These are phyloP conservation scores for Raja brachyura DNA, from an alignment of 2,113 vertebrate species.

Conservation along the genomic window DNA sequence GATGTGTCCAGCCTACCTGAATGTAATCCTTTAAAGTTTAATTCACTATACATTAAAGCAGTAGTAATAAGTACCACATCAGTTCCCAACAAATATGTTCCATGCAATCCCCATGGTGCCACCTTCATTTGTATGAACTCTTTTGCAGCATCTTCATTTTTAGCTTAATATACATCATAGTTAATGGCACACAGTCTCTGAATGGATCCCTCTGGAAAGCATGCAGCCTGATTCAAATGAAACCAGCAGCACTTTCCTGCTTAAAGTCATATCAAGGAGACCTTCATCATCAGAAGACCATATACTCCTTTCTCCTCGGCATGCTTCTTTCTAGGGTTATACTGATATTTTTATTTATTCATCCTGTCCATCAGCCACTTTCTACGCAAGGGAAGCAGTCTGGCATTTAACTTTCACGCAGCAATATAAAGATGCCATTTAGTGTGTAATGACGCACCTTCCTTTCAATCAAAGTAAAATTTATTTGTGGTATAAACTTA, in stretches of 20 bases:
- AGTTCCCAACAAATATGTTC: conserved; percentile 82
- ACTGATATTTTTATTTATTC: not conserved
- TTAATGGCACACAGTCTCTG: not conserved
- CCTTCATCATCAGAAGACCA: not conserved
- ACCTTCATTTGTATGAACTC: conserved; percentile 99
- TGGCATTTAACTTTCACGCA: not conserved
- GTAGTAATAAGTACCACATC: conserved; percentile 96
- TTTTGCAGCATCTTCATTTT: conserved; percentile 72
- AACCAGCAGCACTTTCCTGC: not conserved
- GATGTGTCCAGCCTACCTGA: conserved; percentile 90
- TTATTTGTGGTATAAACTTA: not conserved
- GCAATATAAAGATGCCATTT: not conserved
- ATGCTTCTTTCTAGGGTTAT: not conserved
- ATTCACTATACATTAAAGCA: conserved; percentile 97
- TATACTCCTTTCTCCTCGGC: not conserved
- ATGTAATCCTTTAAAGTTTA: conserved; percentile 96
- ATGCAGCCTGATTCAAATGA: not conserved
- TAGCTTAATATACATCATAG: conserved; percentile 1
- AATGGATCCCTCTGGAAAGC: not conserved
- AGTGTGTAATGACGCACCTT: not conserved
- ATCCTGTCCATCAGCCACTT: not conserved
- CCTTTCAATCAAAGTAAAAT: not conserved
- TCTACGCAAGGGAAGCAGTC: too few relatives aligned
- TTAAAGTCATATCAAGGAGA: not conserved
- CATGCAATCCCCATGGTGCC: conserved; percentile 82